Evolutionary conservation across 2,797 vertebrate species (phyloP), one percentile per base, ranked within the genome.

Genomic region (Euthynnus affinis): DNA sequence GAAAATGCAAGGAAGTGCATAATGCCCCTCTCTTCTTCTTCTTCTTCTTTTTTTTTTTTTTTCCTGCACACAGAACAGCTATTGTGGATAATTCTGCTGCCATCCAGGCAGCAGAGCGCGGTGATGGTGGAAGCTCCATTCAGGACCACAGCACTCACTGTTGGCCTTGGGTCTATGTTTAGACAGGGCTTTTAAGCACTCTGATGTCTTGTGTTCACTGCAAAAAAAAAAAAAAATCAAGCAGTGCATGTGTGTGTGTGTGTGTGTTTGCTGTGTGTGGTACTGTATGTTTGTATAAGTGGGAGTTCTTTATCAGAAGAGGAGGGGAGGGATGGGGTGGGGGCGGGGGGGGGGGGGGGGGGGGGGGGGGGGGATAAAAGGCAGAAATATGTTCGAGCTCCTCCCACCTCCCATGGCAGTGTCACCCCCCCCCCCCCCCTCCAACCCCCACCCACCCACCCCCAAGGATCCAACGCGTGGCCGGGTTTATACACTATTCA

Each of bases 401-500:
- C 68, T 80, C 82, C 71, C 84, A 58, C 82, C 80, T 83, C 85
- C 81, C 10, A 17, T 66, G 71, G 81, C 77, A 61, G 70, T 78
- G 57, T 83, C 76, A 63, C 32, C 82, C 49, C 75, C 74, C 44
- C 34, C 23, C 1, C 3, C 32, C 20, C 32, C 32, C 32, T 83
- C 66, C 75, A 61, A 80, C 67, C 34, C 34, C 40, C 14, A 44
- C 22, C 10, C 29, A 49, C 13, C 32, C 17, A 7, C 66, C 73
- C 73, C 59, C 3, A 56, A 90, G 88, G 89, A 92, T 84, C 66
- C 75, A 59, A 82, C 67, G 59, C 66, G 67, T 90, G 89, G 84
- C 74, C 8, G 63, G 82, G 82, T 94, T 93, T 93, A 93, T 94
- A 82, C 91, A 93, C 91, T 94, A 94, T 94, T 94, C 90, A 94